Percentiles rank a stretch among this genome's conserved stretches.
Evolutionary conservation across 30 jellyfish, hydroid and myxozoan genomes (phyloP).

Genomic region (Cassiopea xamachana): DNA sequence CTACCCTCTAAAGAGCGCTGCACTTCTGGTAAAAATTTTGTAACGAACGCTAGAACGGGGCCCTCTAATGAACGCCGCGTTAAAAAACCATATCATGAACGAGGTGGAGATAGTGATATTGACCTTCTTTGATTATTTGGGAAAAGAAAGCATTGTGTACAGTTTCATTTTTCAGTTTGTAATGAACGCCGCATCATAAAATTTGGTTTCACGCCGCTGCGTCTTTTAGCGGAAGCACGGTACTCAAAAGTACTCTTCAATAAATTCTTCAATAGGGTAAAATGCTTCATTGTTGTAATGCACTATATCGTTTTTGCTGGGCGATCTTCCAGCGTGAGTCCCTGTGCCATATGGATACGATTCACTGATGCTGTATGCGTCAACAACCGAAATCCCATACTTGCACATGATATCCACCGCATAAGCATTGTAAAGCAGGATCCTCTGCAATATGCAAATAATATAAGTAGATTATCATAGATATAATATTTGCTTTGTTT

Average conservation of each 20-base stretch:
- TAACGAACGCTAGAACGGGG: too few species aligned
- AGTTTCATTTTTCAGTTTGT: too few species aligned
- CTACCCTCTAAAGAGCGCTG: too few species aligned
- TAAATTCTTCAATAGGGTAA: constrained; percentile 73
- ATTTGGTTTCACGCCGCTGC: too few species aligned
- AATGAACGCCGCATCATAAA: too few species aligned
- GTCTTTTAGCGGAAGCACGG: too few species aligned
- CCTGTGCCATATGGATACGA: constrained; percentile 86
- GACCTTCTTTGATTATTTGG: too few species aligned
- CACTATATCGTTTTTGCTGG: constrained; percentile 72
- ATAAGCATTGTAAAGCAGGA: constrained; percentile 82
- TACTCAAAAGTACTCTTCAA: constrained; percentile 11
- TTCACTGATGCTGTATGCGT: constrained; percentile 71
- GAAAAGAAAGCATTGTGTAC: too few species aligned
- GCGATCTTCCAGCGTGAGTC: constrained; percentile 70
- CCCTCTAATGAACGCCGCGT: too few species aligned
- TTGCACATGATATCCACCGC: constrained; percentile 72
- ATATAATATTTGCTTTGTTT: neutral
- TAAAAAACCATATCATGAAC: too few species aligned
- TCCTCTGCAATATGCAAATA: constrained; percentile 48
- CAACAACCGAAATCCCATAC: constrained; percentile 59
- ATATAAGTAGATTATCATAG: neutral
- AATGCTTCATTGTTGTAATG: constrained; percentile 85
- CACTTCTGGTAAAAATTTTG: too few species aligned
- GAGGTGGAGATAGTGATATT: too few species aligned